phyloP scores from a whole-genome alignment of 2,113 vertebrate genomes.

The Ceyx cyanopectus region DNA sequence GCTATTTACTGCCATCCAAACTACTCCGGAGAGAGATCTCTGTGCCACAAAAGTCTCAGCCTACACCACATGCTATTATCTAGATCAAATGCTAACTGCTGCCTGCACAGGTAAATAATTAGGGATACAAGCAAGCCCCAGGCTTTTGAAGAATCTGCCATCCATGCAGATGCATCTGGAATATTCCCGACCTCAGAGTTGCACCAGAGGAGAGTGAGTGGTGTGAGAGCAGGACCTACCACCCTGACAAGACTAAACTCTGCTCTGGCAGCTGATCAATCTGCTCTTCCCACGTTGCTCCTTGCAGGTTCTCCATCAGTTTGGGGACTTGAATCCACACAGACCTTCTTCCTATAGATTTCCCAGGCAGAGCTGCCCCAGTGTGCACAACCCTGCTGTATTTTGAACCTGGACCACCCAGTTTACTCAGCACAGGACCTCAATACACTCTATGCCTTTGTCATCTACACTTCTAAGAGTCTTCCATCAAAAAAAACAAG shows the following conservation, averaged over 20 bases:
- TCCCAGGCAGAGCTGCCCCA: not conserved
- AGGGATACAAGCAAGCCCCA: not conserved
- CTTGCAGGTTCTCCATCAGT: not conserved
- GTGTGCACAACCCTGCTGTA: not conserved
- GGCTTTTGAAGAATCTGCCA: not conserved
- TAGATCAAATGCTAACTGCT: slow-evolving; percentile 22
- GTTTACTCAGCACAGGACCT: not conserved
- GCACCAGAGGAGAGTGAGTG: not conserved
- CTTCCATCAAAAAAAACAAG: not conserved
- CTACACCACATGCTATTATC: not conserved
- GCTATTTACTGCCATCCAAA: slow-evolving; percentile 5
- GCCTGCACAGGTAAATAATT: slow-evolving; percentile 29
- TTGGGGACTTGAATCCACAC: not conserved
- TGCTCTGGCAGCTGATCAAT: not conserved
- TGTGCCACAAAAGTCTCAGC: not conserved
- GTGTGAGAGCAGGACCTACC: not conserved
- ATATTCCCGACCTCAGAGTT: not conserved
- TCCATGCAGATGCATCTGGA: not conserved
- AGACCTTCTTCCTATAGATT: not conserved
- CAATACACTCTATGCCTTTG: not conserved
- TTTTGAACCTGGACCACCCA: not conserved
- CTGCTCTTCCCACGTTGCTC: not conserved
- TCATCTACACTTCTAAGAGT: not conserved
- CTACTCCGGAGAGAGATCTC: not conserved
- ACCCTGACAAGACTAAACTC: not conserved